A percentile compares a stretch with the other conserved stretches of the same genome.
These are phyloP conservation scores for Alitta virens DNA, from an alignment of 2,888 invertebrate genomes.

Conservation along the genomic window DNA sequence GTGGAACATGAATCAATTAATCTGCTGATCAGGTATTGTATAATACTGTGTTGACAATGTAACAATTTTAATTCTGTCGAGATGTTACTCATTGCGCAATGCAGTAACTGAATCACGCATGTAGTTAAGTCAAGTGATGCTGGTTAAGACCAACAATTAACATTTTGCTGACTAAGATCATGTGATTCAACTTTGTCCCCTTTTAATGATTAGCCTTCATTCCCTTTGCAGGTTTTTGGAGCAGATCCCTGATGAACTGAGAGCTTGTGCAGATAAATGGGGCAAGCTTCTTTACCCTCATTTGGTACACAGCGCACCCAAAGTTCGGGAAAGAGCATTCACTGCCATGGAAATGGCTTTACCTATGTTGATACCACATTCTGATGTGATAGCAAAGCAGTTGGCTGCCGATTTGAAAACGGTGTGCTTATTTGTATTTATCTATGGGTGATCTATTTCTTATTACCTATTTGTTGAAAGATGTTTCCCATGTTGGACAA, in stretches of 20 bases:
- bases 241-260: conserved; percentile 37
- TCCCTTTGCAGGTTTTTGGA: conserved; percentile 36
- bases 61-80: too few species aligned
- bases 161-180: too few species aligned
- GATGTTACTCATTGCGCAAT: background rate
- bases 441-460: too few species aligned
- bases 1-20: conserved; percentile 46
- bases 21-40: conserved; percentile 42
- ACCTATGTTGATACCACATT: conserved; percentile 18
- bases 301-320: conserved; percentile 35
- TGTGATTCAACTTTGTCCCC: too few species aligned
- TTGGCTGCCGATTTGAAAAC: conserved; percentile 37
- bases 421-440: conserved; percentile 25
- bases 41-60: too few species aligned
- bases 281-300: conserved; percentile 35
- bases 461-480: too few species aligned
- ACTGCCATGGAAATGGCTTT: conserved; percentile 33
- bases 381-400: conserved; percentile 30
- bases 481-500: too few species aligned
- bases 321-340: conserved; percentile 38
- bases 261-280: conserved; percentile 31
- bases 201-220: too few species aligned
- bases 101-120: background rate
- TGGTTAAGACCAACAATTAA: too few species aligned
- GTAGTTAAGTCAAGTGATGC: too few species aligned